Conservation (phyloP, 2,797 vertebrate species). For the Kryptolebias ocellatus region DNA sequence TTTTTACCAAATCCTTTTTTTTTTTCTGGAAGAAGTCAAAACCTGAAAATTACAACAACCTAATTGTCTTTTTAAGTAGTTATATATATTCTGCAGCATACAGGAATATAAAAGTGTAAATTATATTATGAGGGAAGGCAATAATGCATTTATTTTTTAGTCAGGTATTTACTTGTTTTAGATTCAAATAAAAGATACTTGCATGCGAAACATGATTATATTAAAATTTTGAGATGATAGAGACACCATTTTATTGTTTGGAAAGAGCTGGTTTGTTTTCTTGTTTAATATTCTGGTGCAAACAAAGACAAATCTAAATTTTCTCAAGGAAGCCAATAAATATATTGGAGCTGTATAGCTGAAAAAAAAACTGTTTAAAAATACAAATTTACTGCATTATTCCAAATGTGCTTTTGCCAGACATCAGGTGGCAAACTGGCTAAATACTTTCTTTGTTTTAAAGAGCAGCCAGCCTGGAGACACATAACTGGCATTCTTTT, state of each 20-base stretch:
- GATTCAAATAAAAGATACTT: not conserved
- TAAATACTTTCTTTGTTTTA: conserved; percentile 23
- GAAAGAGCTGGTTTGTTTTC: not conserved
- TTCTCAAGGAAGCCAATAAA: not conserved
- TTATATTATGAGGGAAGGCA: not conserved
- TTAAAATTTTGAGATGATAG: not conserved
- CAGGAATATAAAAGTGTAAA: no score
- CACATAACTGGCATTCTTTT: conserved; percentile 74
- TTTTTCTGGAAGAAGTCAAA: no score
- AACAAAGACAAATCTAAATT: not conserved
- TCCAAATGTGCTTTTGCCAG: conserved; percentile 7
- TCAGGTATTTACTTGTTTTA: not conserved
- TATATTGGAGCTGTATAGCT: not conserved
- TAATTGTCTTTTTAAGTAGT: no score
- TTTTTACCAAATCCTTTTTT: no score
- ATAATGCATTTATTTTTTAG: no score
- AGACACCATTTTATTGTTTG: not conserved
- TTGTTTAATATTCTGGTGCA: not conserved
- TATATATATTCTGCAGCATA: no score
- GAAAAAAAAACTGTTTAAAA: not conserved
- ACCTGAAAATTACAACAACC: no score
- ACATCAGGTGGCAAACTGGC: conserved; percentile 47
- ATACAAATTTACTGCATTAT: not conserved
- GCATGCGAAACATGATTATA: not conserved
- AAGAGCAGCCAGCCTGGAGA: conserved; percentile 31